These are phyloP conservation scores for Alces alces DNA, from an alignment of 2,113 vertebrate genomes.

Conservation along the genomic window DNA sequence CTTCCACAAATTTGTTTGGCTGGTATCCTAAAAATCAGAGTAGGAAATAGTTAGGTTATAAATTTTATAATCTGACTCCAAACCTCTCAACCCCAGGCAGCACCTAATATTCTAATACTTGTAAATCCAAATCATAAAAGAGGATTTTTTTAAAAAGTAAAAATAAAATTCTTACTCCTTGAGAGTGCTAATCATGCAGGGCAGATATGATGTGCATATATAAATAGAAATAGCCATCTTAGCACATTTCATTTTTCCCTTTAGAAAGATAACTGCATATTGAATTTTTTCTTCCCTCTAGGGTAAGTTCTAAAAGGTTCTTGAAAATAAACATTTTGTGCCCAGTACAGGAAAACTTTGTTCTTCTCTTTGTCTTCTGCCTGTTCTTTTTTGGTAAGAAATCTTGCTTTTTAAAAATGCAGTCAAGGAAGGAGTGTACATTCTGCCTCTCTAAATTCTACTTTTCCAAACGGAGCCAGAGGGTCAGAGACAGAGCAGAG, in stretches of 20 bases:
- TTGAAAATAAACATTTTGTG: conserved; percentile 10
- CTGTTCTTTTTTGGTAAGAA: background rate
- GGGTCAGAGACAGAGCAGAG: background rate
- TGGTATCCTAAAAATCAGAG: background rate
- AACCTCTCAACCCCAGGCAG: background rate
- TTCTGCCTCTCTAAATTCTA: background rate
- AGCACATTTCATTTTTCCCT: background rate
- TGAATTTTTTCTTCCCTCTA: conserved; percentile 5
- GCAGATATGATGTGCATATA: background rate
- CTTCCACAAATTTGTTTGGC: background rate
- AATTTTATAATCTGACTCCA: background rate
- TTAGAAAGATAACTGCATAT: background rate
- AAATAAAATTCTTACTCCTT: background rate
- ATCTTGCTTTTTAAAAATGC: background rate
- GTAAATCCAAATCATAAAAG: background rate
- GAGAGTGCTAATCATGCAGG: background rate
- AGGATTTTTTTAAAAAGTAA: background rate
- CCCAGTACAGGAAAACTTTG: background rate
- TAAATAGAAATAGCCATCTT: conserved; percentile 27
- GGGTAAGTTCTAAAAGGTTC: background rate
- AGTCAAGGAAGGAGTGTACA: background rate
- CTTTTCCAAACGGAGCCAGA: background rate
- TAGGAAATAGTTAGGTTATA: background rate
- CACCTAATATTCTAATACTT: background rate
- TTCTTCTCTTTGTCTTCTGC: background rate